Percentiles rank a stretch among this genome's conserved stretches.
Conservation (phyloP, 2,888 invertebrate genomes). For the Artemia sp. region DNA sequence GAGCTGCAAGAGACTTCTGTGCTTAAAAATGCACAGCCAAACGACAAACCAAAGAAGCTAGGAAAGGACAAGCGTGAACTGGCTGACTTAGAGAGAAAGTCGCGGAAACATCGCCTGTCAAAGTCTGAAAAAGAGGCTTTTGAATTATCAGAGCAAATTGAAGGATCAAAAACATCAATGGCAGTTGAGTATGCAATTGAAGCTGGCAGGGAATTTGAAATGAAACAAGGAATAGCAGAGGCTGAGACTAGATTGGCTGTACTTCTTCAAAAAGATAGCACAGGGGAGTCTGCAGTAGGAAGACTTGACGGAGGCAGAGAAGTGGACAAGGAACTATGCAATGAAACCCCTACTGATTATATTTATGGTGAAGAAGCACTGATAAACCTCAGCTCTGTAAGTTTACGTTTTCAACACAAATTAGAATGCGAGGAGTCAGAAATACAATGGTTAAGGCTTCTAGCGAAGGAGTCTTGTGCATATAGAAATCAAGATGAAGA, state of each 20-base stretch:
- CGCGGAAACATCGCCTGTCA: constrained; percentile 18
- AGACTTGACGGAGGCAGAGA: neutral
- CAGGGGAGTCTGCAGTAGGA: neutral
- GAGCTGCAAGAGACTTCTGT: constrained; percentile 23
- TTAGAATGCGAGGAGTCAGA: neutral
- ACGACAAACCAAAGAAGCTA: constrained; percentile 18
- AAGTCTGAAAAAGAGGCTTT: constrained; percentile 22
- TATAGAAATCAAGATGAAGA: constrained; percentile 22
- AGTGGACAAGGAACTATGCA: too few species aligned
- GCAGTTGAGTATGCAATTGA: neutral
- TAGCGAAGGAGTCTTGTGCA: constrained; percentile 20
- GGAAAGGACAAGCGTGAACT: constrained; percentile 17
- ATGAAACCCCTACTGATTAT: neutral
- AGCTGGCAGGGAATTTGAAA: too few species aligned
- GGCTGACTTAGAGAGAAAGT: constrained; percentile 20
- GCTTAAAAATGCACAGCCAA: constrained; percentile 15
- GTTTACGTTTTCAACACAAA: neutral
- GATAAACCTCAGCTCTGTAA: too few species aligned
- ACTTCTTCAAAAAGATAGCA: too few species aligned
- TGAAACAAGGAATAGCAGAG: too few species aligned
- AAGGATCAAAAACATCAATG: neutral
- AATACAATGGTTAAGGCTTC: constrained; percentile 29
- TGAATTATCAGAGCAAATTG: constrained; percentile 21
- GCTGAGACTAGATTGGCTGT: too few species aligned
- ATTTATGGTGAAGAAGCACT: too few species aligned